Conservation (phyloP, 1,140 invertebrate species). For the Pissodes strobi region DNA sequence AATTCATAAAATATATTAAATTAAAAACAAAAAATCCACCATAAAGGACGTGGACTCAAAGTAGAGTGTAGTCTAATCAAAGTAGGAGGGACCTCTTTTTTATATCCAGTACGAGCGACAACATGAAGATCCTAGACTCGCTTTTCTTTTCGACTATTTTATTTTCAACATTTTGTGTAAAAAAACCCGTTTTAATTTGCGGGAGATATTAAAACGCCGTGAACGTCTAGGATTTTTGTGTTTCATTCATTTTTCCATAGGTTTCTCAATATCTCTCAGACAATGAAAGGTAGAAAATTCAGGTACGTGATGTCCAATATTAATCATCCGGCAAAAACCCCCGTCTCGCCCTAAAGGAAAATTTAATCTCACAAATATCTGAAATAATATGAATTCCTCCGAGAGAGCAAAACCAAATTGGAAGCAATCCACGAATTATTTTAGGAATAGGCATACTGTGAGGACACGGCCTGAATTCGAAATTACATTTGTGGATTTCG, state of each 20-base stretch:
- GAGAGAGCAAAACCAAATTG: conserved; percentile 44
- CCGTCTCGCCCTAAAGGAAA: conserved; percentile 25
- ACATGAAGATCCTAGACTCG: too few species aligned
- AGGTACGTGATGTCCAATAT: conserved; percentile 35
- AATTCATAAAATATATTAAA: too few species aligned
- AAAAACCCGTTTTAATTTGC: too few species aligned
- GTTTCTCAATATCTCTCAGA: too few species aligned
- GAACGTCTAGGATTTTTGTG: not conserved
- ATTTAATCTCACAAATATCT: conserved; percentile 48
- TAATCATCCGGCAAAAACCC: conserved; percentile 35
- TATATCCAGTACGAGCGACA: too few species aligned
- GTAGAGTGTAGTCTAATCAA: too few species aligned
- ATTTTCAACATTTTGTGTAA: too few species aligned
- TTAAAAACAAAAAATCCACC: too few species aligned
- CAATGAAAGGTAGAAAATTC: conserved; percentile 5
- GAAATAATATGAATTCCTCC: conserved; percentile 46
- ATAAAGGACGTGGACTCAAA: too few species aligned
- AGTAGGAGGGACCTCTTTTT: too few species aligned
- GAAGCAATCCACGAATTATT: conserved; percentile 50
- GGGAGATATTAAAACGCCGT: too few species aligned
- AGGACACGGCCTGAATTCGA: conserved; percentile 35
- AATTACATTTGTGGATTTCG: conserved; percentile 9
- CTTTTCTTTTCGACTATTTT: too few species aligned
- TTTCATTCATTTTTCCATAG: not conserved
- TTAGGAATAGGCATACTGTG: conserved; percentile 47